Evolutionary conservation across 2,113 vertebrate genomes (phyloP), one percentile per base, ranked within the genome.

Genomic region (Archocentrus centrarchus): DNA sequence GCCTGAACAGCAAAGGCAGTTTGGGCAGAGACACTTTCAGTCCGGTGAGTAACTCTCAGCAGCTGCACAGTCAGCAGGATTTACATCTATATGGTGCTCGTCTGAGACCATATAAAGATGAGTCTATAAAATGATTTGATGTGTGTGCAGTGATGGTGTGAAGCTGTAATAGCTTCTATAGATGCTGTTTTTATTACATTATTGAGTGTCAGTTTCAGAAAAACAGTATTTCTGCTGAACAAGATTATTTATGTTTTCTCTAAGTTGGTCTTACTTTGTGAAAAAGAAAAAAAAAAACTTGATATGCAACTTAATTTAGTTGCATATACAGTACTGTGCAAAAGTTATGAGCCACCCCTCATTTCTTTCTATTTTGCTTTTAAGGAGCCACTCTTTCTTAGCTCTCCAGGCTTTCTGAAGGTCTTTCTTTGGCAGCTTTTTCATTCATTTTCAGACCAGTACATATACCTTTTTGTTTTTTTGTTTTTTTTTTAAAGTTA

Each of bases 1-100:
- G 97, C 80, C 94, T 98, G 88, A 97, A 98, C 95, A 97, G 97
- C 91, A 98, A 97, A 95, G 96, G 97, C 82, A 98, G 97, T 86
- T 90, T 97, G 57, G 95, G 96, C 35, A 95, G 97, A 75, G 97
- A 98, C 79, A 84, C 94, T 37, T 95, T 95, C 94, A 97, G 97
- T 58, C 97, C 96, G 5, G 97, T 98, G 92, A 97, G 97, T 90
- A 47, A 8, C 70, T 44, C 55, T 4, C 24, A 32, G 57, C 79
- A n/a, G 32, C 47, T 58, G 57, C 57, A 58, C 57, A 22, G 14
- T 57, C 83, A 62, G 80, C 63, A 70, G 73, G 18, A 59, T 61
- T 73, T 20, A n/a, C 11, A 62, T 32, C 18, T 22, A 8, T 5
- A n/a, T 3, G 20, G 0, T 15, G 9, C 64, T 41, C 13, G n/a